phyloP scores from a whole-genome alignment of 2,797 vertebrate genomes.

The Coregonus sp. region DNA sequence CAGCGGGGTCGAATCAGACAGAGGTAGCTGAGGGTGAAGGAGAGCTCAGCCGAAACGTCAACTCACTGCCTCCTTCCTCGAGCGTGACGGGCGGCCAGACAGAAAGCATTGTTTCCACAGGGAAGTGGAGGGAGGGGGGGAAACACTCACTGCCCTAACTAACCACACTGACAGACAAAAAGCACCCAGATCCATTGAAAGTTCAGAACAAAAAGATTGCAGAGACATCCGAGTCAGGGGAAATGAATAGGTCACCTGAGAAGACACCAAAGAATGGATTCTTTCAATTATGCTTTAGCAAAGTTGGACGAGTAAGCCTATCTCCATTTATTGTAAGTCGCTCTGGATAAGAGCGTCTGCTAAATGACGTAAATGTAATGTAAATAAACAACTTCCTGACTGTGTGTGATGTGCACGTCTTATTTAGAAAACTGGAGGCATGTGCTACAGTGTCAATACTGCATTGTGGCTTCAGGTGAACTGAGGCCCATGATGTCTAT shows the following conservation, averaged over 20 bases:
- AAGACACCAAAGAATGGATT: neutral
- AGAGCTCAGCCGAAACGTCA: conserved; percentile 50
- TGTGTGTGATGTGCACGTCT: neutral
- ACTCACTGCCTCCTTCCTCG: conserved; percentile 57
- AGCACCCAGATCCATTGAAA: conserved; percentile 1
- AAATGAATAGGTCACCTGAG: conserved; percentile 28
- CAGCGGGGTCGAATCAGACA: neutral
- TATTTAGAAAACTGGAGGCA: neutral
- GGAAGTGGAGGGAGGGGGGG: conserved; percentile 7
- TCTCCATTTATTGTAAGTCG: neutral
- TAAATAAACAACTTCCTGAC: neutral
- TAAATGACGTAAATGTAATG: no score
- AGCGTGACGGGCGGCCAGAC: conserved; percentile 54
- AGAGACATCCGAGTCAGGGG: conserved; percentile 29
- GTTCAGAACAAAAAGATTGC: neutral
- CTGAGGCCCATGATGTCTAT: no score
- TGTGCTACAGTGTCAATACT: no score
- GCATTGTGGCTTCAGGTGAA: no score
- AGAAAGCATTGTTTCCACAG: conserved; percentile 66
- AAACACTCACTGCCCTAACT: conserved; percentile 32
- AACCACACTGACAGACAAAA: conserved; percentile 30
- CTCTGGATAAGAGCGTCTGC: no score
- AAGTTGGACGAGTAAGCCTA: neutral
- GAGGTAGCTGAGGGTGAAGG: conserved; percentile 17
- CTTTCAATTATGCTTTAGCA: neutral